phyloP scores from a whole-genome alignment of 2,113 vertebrate genomes.

The Phasianus colchicus region DNA sequence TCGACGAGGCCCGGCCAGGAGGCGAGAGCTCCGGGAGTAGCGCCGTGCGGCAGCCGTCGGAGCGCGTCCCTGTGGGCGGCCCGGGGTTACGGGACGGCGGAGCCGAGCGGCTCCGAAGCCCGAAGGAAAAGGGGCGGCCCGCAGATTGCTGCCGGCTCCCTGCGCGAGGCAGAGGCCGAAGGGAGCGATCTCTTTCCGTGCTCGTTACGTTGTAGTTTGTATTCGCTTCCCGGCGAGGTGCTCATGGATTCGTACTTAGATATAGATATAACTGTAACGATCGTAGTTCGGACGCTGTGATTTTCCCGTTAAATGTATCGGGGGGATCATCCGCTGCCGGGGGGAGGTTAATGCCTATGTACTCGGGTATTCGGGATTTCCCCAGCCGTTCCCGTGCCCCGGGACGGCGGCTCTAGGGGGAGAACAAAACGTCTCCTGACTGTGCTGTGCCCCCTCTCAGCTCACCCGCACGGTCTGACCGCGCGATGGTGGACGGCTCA shows the following conservation, averaged over 20 bases:
- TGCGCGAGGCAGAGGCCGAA: background rate
- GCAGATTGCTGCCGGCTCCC: background rate
- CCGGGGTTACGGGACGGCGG: too few relatives aligned
- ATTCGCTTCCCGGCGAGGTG: background rate
- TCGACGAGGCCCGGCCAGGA: background rate
- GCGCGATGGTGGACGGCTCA: background rate
- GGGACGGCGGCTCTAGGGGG: background rate
- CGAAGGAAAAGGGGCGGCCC: accelerated
- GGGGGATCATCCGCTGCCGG: background rate
- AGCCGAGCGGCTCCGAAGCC: background rate
- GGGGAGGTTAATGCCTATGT: background rate
- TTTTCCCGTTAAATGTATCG: background rate
- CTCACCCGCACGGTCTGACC: background rate
- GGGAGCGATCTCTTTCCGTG: background rate
- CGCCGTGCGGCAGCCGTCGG: too few relatives aligned
- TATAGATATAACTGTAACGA: background rate
- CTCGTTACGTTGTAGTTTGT: background rate
- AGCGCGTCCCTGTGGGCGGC: background rate
- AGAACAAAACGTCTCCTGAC: background rate
- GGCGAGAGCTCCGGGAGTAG: background rate
- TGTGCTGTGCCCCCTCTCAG: background rate
- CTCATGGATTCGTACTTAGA: accelerated
- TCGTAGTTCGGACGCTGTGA: background rate
- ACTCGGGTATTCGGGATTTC: background rate
- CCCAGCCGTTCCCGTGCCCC: background rate